Evolutionary conservation across 2,797 vertebrate species (phyloP).

Genomic region (Anomalospiza imberbis): DNA sequence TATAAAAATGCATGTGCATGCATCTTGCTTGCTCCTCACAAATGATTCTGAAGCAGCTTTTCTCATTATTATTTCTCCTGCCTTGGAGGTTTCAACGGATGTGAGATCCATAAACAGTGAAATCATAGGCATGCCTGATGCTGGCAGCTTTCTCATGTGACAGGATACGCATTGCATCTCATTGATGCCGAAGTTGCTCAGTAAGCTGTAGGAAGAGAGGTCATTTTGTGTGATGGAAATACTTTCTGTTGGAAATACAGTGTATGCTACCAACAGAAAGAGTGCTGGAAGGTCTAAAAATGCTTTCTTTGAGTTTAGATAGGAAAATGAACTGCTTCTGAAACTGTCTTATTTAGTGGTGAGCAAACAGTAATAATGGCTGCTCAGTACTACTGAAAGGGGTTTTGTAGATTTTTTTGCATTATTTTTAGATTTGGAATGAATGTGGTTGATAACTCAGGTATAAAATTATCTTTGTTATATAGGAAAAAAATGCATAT

Average conservation of each 20-base stretch:
- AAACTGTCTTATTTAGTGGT: constrained; percentile 17
- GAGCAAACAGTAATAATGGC: constrained; percentile 59
- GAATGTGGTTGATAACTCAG: neutral
- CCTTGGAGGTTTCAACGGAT: constrained; percentile 45
- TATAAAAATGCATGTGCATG: constrained; percentile 10
- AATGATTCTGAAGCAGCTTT: constrained; percentile 44
- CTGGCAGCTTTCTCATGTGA: constrained; percentile 82
- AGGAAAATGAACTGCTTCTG: constrained; percentile 44
- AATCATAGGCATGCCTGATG: constrained; percentile 51
- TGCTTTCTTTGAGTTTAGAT: constrained; percentile 14
- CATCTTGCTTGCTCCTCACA: constrained; percentile 55
- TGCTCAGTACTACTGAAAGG: constrained; percentile 65
- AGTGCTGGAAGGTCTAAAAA: constrained; percentile 67
- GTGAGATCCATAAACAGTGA: constrained; percentile 54
- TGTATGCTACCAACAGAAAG: constrained; percentile 71
- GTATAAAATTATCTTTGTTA: neutral
- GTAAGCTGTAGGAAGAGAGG: constrained; percentile 82
- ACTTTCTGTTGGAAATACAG: constrained; percentile 73
- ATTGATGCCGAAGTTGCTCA: constrained; percentile 79
- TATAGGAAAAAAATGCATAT: neutral
- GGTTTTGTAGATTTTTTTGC: constrained; percentile 33
- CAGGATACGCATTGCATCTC: constrained; percentile 72
- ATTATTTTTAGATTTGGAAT: neutral
- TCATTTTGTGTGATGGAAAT: constrained; percentile 76
- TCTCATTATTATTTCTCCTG: constrained; percentile 54